These are phyloP conservation scores for Chaetura pelagica DNA, from an alignment of 2,113 vertebrate species.

Conservation along the genomic window DNA sequence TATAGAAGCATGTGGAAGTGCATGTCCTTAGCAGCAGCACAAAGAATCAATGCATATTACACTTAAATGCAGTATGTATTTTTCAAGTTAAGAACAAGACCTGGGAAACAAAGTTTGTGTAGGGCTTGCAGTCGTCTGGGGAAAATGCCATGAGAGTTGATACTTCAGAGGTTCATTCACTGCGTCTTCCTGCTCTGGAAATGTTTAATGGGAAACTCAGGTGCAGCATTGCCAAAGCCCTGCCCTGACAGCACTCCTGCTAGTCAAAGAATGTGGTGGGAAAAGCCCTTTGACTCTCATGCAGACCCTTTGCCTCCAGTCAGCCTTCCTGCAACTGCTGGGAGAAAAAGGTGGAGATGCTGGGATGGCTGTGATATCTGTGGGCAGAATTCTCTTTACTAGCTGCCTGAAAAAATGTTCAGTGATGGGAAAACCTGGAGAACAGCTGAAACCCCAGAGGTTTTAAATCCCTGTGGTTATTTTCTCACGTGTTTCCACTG, in stretches of 20 bases:
- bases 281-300: background rate
- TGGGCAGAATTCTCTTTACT: background rate
- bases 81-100: background rate
- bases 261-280: background rate
- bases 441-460: background rate
- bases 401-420: background rate
- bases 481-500: background rate
- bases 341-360: background rate
- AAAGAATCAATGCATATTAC: background rate
- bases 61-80: background rate
- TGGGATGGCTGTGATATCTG: background rate
- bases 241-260: rapidly evolving
- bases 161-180: background rate
- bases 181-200: background rate
- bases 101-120: background rate
- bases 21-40: background rate
- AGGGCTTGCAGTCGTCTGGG: background rate
- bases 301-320: background rate
- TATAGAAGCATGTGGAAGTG: background rate
- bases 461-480: background rate
- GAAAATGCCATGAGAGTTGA: background rate
- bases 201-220: background rate
- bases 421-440: background rate
- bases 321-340: background rate
- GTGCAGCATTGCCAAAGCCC: background rate